Evolutionary conservation across 1,140 invertebrate species (phyloP).

Genomic region (Drepana arcuata): DNA sequence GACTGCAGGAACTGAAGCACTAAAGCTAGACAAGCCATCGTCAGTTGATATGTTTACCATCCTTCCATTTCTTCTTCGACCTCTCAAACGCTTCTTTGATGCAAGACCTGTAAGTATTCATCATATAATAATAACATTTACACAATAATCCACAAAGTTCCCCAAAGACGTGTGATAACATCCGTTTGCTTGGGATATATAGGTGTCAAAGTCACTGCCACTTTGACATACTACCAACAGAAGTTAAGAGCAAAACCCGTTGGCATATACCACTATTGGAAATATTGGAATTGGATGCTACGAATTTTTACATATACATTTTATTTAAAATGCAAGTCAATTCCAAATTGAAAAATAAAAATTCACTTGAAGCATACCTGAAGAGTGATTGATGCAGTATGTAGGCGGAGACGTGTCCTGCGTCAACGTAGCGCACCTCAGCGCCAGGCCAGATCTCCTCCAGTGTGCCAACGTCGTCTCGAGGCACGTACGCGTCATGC

Average conservation of each 20-base stretch:
- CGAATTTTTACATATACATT: no score
- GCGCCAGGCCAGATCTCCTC: constrained; percentile 94
- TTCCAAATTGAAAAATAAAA: no score
- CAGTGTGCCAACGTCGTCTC: constrained; percentile 84
- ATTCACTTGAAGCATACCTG: no score
- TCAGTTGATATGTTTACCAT: constrained; percentile 51
- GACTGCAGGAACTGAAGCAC: background rate
- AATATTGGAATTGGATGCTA: no score
- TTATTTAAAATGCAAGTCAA: no score
- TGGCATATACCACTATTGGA: no score
- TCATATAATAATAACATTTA: constrained; percentile 8
- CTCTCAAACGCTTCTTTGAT: constrained; percentile 76
- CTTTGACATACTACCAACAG: no score
- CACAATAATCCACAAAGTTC: no score
- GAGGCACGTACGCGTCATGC: constrained; percentile 94
- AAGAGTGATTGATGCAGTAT: constrained; percentile 89
- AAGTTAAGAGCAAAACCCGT: no score
- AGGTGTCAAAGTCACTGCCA: no score
- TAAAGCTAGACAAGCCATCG: constrained; percentile 1
- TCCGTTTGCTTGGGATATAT: no score
- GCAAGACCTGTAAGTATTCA: constrained; percentile 73
- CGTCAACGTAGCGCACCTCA: constrained; percentile 88
- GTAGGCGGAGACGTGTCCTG: constrained; percentile 93
- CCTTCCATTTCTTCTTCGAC: constrained; percentile 72
- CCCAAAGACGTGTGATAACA: no score